phyloP scores from a whole-genome alignment of 2,113 vertebrate species.

The Tupaia chinensis region DNA sequence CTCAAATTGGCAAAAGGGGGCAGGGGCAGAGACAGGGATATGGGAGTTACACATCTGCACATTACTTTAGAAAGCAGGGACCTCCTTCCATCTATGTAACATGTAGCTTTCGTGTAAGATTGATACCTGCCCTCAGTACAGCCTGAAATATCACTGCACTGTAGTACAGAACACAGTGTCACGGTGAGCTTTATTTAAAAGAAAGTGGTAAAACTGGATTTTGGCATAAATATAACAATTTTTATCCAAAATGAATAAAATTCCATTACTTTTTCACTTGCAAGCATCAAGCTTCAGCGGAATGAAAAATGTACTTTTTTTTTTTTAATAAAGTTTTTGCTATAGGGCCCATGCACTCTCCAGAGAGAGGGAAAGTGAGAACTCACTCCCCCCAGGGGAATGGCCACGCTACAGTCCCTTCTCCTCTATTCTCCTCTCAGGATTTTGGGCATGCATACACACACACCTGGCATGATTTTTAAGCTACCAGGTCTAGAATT shows the following conservation, averaged over 20 bases:
- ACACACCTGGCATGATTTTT: no score
- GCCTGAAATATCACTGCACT: background rate
- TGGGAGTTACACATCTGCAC: background rate
- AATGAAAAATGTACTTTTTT: background rate
- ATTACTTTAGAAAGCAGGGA: background rate
- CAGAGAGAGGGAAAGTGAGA: no score
- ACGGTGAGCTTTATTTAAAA: background rate
- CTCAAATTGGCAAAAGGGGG: background rate
- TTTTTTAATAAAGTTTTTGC: no score
- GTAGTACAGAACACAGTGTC: background rate
- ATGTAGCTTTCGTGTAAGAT: background rate
- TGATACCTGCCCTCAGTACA: background rate
- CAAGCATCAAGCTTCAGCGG: background rate
- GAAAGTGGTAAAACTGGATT: background rate
- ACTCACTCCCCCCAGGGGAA: no score
- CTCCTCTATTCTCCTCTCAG: no score
- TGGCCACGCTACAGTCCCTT: no score
- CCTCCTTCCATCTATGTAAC: background rate
- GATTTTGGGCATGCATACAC: no score
- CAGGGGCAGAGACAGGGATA: background rate
- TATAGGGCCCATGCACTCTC: no score
- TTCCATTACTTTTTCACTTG: background rate
- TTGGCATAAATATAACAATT: background rate
- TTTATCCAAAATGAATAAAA: conserved; percentile 22
- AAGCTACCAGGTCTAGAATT: no score